Conservation (phyloP, 2,888 invertebrate genomes). For the Adelphocoris suturalis region DNA sequence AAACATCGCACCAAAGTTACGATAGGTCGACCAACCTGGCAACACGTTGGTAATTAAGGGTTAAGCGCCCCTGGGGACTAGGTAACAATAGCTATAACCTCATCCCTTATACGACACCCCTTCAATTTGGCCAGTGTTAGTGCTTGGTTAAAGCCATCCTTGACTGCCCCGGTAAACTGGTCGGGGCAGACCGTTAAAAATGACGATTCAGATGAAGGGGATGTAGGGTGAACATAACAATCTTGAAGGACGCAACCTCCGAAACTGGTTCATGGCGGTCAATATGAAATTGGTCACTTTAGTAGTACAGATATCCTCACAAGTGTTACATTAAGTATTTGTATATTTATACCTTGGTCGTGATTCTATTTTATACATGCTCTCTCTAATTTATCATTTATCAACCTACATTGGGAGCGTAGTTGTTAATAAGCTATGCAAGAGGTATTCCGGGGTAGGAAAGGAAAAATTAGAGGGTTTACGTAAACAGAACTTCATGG, state of each 20-base stretch:
- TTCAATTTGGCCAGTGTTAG: neutral
- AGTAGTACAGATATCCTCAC: too few relatives aligned
- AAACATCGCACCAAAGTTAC: neutral
- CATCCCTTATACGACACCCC: conserved; percentile 1
- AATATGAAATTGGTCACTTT: too few relatives aligned
- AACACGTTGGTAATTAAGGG: conserved; percentile 31
- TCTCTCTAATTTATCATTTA: too few relatives aligned
- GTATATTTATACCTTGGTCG: too few relatives aligned
- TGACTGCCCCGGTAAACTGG: conserved; percentile 9
- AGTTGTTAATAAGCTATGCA: too few relatives aligned
- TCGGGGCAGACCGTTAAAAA: neutral
- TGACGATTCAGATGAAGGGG: neutral
- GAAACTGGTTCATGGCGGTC: neutral
- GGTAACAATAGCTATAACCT: conserved; percentile 26
- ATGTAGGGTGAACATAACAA: too few relatives aligned
- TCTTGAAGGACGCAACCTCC: neutral
- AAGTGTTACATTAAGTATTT: too few relatives aligned
- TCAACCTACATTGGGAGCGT: too few relatives aligned
- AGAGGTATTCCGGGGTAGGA: too few relatives aligned
- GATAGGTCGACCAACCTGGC: conserved; percentile 5
- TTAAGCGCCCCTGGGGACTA: neutral
- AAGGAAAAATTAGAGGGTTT: too few relatives aligned
- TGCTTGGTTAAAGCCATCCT: neutral
- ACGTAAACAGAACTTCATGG: too few relatives aligned
- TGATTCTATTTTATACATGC: too few relatives aligned